Evolutionary conservation across 1,140 invertebrate genomes (phyloP).

Genomic region (Listronotus bonariensis): DNA sequence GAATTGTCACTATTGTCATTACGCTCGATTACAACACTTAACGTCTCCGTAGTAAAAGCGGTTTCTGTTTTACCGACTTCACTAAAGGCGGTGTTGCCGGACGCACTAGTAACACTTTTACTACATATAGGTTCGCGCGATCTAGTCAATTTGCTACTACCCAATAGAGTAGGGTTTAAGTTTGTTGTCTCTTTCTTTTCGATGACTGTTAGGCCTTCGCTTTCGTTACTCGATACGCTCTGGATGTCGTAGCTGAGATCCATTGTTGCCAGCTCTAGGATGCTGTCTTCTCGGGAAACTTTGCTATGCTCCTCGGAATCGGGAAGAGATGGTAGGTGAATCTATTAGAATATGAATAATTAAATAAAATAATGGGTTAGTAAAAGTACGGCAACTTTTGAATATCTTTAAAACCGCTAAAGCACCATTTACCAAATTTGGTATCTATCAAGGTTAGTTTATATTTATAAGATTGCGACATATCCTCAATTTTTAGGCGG

Average conservation of each 20-base stretch:
- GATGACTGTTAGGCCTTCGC: constrained; percentile 41
- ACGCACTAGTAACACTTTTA: constrained; percentile 1
- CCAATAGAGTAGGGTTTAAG: constrained; percentile 27
- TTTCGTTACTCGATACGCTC: constrained; percentile 55
- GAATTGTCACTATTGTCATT: constrained; percentile 44
- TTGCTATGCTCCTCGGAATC: constrained; percentile 46
- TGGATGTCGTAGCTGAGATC: constrained; percentile 54
- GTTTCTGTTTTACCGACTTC: constrained; percentile 11
- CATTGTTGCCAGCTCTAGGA: constrained; percentile 55
- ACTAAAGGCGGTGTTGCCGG: constrained; percentile 5
- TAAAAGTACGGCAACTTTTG: no score
- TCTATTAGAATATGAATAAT: no score
- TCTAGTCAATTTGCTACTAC: constrained; percentile 48
- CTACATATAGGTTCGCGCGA: constrained; percentile 48
- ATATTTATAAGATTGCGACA: no score
- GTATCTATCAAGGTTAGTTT: no score
- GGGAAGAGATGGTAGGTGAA: constrained; percentile 43
- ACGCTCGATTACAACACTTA: constrained; percentile 50
- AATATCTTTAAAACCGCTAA: no score
- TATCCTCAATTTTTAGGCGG: no score
- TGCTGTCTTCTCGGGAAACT: constrained; percentile 48
- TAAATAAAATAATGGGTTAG: no score
- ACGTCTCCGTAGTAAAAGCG: constrained; percentile 38
- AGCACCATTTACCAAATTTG: no score
- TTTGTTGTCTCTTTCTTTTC: constrained; percentile 32